These are phyloP conservation scores for Brachionus plicatilis DNA, from an alignment of 1,140 invertebrate genomes.

Conservation along the genomic window DNA sequence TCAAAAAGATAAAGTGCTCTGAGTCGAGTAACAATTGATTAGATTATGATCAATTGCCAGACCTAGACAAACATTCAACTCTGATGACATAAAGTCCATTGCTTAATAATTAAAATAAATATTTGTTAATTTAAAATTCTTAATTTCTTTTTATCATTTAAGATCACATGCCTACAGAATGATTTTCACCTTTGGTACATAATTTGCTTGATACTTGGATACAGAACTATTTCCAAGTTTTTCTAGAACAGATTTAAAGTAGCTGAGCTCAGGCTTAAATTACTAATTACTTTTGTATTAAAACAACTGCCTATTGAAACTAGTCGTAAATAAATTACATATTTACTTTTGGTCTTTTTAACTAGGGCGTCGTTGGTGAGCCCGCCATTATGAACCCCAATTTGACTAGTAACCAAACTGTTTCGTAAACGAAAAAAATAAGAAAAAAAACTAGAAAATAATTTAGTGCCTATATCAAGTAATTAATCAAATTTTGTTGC, in stretches of 20 bases:
- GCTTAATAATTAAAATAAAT: not conserved
- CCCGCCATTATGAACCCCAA: not conserved
- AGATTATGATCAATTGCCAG: not conserved
- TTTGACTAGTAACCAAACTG: not conserved
- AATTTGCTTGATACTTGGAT: not conserved
- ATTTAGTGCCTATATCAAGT: not conserved
- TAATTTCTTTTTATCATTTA: not conserved
- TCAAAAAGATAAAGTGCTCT: no score
- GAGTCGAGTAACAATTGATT: not conserved
- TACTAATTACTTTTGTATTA: not conserved
- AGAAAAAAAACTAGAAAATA: not conserved
- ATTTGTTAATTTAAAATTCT: not conserved
- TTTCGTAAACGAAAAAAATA: not conserved
- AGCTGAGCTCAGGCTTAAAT: not conserved
- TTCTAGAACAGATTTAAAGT: not conserved
- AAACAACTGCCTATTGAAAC: not conserved
- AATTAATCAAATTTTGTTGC: not conserved
- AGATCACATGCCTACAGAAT: not conserved
- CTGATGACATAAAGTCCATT: not conserved
- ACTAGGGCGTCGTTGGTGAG: not conserved
- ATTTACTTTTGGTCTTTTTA: not conserved
- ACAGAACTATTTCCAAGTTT: not conserved
- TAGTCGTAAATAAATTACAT: not conserved
- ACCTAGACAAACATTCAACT: not conserved
- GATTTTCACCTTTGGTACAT: not conserved